phyloP scores from a whole-genome alignment of 2,888 invertebrate genomes.

The Griposia aprilina region DNA sequence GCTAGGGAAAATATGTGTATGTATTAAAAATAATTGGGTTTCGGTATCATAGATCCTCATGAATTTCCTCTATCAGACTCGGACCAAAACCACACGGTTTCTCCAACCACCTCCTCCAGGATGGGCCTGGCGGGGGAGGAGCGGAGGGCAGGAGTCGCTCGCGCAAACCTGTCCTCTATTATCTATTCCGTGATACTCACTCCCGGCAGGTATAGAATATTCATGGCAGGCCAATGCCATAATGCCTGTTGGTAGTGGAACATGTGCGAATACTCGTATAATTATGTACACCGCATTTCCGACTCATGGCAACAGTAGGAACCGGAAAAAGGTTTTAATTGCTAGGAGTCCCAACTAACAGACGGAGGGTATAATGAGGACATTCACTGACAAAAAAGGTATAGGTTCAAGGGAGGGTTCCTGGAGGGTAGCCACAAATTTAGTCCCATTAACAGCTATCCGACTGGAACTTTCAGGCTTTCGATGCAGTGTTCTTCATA shows the following conservation, averaged over 20 bases:
- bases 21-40: neutral
- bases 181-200: neutral
- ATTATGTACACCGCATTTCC: neutral
- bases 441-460: neutral
- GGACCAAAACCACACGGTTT: neutral
- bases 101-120: neutral
- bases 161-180: neutral
- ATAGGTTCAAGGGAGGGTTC: neutral
- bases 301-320: neutral
- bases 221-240: neutral
- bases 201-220: neutral
- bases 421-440: neutral
- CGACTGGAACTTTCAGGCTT: constrained; percentile 89
- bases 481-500: constrained; percentile 95
- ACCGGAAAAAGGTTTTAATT: neutral
- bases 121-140: neutral
- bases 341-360: neutral
- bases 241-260: neutral
- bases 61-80: neutral
- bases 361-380: neutral
- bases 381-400: neutral
- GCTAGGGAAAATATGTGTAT: neutral
- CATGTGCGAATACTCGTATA: neutral
- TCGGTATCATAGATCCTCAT: too few species aligned
- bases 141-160: neutral